Percentiles rank a stretch among this genome's conserved stretches.
phyloP scores from a whole-genome alignment of 2,113 vertebrate species.

The Ceyx melanurus region DNA sequence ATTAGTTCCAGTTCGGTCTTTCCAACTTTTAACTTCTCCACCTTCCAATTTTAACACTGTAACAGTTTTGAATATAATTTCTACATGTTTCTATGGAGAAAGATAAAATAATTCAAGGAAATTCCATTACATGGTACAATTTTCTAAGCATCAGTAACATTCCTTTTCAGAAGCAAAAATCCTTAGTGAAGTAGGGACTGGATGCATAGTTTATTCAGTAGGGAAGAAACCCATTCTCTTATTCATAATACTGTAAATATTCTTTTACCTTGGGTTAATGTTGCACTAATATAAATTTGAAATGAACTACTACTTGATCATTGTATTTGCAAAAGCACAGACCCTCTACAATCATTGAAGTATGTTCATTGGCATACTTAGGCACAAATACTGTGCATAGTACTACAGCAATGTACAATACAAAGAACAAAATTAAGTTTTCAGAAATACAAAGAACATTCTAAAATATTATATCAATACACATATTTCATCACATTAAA shows the following conservation, averaged over 20 bases:
- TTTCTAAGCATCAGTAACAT: neutral
- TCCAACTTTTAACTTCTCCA: neutral
- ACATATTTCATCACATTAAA: neutral
- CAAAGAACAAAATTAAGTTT: neutral
- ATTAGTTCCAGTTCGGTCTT: neutral
- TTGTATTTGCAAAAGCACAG: neutral
- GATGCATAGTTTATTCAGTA: neutral
- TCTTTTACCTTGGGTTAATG: neutral
- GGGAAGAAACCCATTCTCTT: neutral
- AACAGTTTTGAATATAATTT: neutral
- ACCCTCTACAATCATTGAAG: neutral
- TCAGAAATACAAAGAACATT: neutral
- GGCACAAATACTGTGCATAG: neutral
- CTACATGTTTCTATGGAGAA: neutral
- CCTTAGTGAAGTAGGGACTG: neutral
- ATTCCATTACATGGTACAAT: neutral
- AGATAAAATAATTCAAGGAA: neutral
- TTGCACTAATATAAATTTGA: neutral
- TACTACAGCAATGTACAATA: neutral
- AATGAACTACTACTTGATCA: neutral
- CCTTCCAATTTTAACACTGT: neutral
- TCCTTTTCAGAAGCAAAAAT: neutral
- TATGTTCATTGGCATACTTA: neutral
- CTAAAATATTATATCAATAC: neutral
- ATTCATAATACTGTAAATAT: neutral